Evolutionary conservation across 2,113 vertebrate genomes (phyloP).

Genomic region (Sphaerodactylus townsendi): DNA sequence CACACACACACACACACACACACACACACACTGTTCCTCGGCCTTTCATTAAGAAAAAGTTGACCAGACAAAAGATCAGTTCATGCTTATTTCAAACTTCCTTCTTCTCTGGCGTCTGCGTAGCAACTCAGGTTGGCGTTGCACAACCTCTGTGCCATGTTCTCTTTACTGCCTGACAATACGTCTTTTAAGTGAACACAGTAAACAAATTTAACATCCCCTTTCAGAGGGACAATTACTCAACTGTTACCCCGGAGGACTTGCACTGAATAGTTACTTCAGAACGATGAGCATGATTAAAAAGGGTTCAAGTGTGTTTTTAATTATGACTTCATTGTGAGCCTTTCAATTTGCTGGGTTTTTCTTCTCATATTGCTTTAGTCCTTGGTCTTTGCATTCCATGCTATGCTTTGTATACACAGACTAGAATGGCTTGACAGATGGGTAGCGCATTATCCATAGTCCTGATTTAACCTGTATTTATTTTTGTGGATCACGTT

Average conservation of each 20-base stretch:
- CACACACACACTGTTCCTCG: background rate
- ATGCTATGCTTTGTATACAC: no score
- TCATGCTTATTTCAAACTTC: background rate
- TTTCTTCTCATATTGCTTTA: background rate
- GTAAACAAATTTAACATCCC: background rate
- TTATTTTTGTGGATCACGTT: no score
- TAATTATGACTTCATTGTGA: background rate
- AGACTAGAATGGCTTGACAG: background rate
- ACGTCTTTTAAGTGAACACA: background rate
- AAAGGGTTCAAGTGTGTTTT: background rate
- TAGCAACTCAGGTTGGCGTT: background rate
- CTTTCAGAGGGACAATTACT: background rate
- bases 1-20: background rate
- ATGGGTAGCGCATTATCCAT: background rate
- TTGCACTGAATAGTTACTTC: conserved; percentile 20
- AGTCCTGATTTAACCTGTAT: no score
- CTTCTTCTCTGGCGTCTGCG: background rate
- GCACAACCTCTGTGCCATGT: background rate
- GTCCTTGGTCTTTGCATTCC: no score
- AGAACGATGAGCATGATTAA: background rate
- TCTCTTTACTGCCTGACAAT: background rate
- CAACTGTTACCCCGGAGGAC: background rate
- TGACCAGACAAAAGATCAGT: background rate
- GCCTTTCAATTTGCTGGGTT: background rate
- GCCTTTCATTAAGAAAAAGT: background rate